Evolutionary conservation across 2,888 invertebrate species (phyloP), one percentile per base, ranked within the genome.

Genomic region (Lucinisca nassula): DNA sequence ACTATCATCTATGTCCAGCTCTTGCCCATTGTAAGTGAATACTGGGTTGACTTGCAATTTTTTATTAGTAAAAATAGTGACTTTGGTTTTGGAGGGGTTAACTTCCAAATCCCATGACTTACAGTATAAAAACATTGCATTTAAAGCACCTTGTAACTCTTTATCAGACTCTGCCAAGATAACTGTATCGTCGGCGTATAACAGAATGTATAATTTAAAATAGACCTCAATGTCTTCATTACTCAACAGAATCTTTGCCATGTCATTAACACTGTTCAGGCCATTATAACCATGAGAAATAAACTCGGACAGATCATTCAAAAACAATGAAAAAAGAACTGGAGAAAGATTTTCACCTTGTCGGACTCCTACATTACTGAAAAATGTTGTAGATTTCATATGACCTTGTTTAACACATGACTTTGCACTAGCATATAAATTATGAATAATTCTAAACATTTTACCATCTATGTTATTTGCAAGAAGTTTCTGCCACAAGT

Each of bases 41-140:
- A 30, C n/a, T 8, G 32, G 17, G 21, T 30, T 12, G n/a, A 32
- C 24, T 21, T 51, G 45, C 35, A 17, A 24, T 75, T 61, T 76
- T n/a, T 58, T 38, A 35, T 35, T 82, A 24, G 40, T 67, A 49
- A 67, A 82, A 61, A 76, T 67, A 30, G 61, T 37, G 49, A 76
- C 38, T 51, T 82, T 82, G 27, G 82, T 82, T 30, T 76, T 70
- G 45, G 82, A 24, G 27, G 58, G 55, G 61, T 75, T 81, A 27
- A 73, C 38, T 38, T 73, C 17, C 32, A 75, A 38, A 12, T 78
- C 77, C 83, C 72, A 83, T 17, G 72, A 17, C 30, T 72, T 38
- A 58, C 83, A 83, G 45, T 83, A 78, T 51, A 55, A 32, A 27
- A 70, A 55, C 78, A 78, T 78, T 17, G 83, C 75, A 82, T 82